These are phyloP conservation scores for Elysia chlorotica DNA, from an alignment of 1,140 invertebrate genomes.

Conservation along the genomic window DNA sequence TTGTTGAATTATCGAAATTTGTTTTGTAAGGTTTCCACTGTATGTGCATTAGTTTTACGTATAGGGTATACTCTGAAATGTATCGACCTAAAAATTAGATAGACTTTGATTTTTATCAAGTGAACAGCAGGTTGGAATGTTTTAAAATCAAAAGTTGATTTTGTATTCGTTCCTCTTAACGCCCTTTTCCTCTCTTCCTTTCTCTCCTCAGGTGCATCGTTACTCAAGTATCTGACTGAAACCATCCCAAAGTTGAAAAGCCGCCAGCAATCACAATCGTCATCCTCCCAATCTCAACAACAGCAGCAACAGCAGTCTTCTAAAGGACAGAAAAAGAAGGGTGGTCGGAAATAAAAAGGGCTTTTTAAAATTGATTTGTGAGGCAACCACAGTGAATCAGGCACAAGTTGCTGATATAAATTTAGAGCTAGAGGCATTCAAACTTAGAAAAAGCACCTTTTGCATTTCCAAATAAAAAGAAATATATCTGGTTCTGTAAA, in stretches of 20 bases:
- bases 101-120: neutral
- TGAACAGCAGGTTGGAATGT: neutral
- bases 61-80: neutral
- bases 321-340: conserved; percentile 41
- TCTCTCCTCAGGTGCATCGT: conserved; percentile 69
- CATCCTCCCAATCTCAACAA: conserved; percentile 25
- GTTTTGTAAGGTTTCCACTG: neutral
- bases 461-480: too few species aligned
- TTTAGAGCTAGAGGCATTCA: too few species aligned
- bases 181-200: conserved; percentile 9
- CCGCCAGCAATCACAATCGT: conserved; percentile 37
- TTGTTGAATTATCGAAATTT: neutral
- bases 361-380: too few species aligned
- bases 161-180: neutral
- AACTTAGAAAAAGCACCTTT: too few species aligned
- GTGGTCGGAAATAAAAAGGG: conserved; percentile 48
- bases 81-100: neutral
- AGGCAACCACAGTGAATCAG: too few species aligned
- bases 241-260: conserved; percentile 93
- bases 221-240: conserved; percentile 78
- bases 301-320: conserved; percentile 25
- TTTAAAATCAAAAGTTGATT: conserved; percentile 2
- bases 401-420: too few species aligned
- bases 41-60: neutral
- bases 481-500: too few species aligned